Percentiles rank a stretch among this genome's conserved stretches.
These are phyloP conservation scores for Acanthosoma haemorrhoidale DNA, from an alignment of 2,888 invertebrate genomes.

Conservation along the genomic window DNA sequence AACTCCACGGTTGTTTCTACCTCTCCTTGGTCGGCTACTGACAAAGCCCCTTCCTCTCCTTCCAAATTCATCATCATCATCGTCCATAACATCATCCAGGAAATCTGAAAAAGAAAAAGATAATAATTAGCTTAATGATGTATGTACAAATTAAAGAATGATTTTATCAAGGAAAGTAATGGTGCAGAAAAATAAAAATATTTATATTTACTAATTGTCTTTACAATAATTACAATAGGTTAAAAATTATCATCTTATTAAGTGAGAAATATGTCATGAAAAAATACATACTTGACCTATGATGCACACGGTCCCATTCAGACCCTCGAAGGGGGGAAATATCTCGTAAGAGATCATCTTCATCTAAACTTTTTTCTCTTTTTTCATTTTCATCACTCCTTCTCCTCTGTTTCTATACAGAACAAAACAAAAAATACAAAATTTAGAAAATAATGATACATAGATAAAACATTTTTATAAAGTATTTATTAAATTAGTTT, in stretches of 20 bases:
- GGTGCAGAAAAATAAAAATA: too few relatives aligned
- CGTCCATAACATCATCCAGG: conserved; percentile 44
- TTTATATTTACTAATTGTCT: background rate
- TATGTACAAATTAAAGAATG: background rate
- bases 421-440: background rate
- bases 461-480: too few relatives aligned
- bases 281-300: conserved; percentile 26
- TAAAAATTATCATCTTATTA: background rate
- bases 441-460: too few relatives aligned
- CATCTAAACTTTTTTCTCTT: conserved; percentile 22
- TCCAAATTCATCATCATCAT: conserved; percentile 52
- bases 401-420: conserved; percentile 28
- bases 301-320: conserved; percentile 27
- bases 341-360: conserved; percentile 31
- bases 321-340: conserved; percentile 24
- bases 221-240: background rate
- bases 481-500: too few relatives aligned
- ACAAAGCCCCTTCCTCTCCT: conserved; percentile 48
- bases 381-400: conserved; percentile 20
- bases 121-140: background rate
- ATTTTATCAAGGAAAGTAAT: background rate
- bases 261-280: background rate
- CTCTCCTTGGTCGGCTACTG: conserved; percentile 51
- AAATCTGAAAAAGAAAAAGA: conserved; percentile 41
- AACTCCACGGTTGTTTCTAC: conserved; percentile 50